Evolutionary conservation across 2,888 invertebrate species (phyloP), one percentile per base, ranked within the genome.

Genomic region (Coremacera marginata): DNA sequence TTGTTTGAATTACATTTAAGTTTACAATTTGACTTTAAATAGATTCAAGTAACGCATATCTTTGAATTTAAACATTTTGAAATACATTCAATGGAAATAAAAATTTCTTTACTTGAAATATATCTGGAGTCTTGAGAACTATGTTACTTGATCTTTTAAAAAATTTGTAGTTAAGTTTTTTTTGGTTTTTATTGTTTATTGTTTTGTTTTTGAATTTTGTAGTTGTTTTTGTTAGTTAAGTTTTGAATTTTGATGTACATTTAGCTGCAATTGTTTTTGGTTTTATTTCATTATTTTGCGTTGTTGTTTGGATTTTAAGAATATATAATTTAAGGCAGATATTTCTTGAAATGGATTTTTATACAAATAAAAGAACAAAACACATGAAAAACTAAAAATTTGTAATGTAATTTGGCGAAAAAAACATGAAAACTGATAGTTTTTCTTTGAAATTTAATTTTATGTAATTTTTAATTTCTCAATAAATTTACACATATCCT

Each of bases 281-380:
- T 76, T 80, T 76, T 67, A 76, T 78, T 73, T 78, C 77, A 76
- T 79, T 63, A 79, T 80, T 80, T 79, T 74, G 74, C 73, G 52
- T 79, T 76, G 57, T 74, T 62, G 14, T 79, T 77, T 78, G 71
- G 22, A 75, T 77, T 71, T 80, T 72, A 76, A 91, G 90, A 91
- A 91, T 92, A 91, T 92, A 92, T 92, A 92, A 92, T 90, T 89
- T 92, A 92, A 92, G 92, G 92, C 92, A 92, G 92, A 92, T 92
- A 65, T 75, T 77, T 71, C 77, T 77, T 14, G 14, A 57, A 57
- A 57, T 25, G 55, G 22, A 49, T 51, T 25, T 34, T 63, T n/a
- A 67, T 22, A 67, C 31, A 9, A 14, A 19, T 16, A 37, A 70
- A 31, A 22, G 11, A 78, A 55, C 44, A 60, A 34, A 16, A 63